Conservation (phyloP, 2,888 invertebrate genomes). For the Tubiluchus corallicola region DNA sequence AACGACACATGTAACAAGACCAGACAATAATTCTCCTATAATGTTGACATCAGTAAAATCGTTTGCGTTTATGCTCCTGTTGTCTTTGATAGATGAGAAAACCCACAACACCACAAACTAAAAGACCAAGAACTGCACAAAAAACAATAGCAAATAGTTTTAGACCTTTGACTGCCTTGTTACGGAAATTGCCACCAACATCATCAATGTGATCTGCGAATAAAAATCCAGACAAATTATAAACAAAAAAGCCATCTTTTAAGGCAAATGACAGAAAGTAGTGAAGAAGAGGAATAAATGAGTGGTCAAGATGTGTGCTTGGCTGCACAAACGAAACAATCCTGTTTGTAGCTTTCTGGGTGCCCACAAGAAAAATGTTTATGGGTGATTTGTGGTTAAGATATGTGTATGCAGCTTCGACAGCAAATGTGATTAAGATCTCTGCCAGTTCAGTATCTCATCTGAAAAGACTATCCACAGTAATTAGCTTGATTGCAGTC, state of each 20-base stretch:
- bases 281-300: slow-evolving; percentile 10
- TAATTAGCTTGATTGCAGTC: too few species aligned
- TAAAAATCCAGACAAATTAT: slow-evolving; percentile 12
- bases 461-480: too few species aligned
- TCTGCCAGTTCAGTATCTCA: too few species aligned
- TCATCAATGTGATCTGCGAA: slow-evolving; percentile 61
- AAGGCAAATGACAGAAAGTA: neutral
- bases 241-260: slow-evolving; percentile 7
- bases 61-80: slow-evolving; percentile 68
- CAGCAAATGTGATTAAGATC: too few species aligned
- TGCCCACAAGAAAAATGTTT: too few species aligned
- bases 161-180: slow-evolving; percentile 58
- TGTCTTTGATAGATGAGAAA: slow-evolving; percentile 84
- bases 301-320: neutral
- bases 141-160: slow-evolving; percentile 78
- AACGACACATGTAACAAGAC: too few species aligned
- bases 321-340: too few species aligned
- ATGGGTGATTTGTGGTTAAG: too few species aligned
- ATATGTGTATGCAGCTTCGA: too few species aligned
- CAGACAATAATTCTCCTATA: too few species aligned
- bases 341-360: too few species aligned
- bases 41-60: slow-evolving; percentile 44
- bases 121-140: slow-evolving; percentile 57
- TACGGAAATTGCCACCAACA: slow-evolving; percentile 36
- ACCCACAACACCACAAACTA: slow-evolving; percentile 63